Evolutionary conservation across 2,888 invertebrate species (phyloP).

Genomic region (Monochamus alternatus): DNA sequence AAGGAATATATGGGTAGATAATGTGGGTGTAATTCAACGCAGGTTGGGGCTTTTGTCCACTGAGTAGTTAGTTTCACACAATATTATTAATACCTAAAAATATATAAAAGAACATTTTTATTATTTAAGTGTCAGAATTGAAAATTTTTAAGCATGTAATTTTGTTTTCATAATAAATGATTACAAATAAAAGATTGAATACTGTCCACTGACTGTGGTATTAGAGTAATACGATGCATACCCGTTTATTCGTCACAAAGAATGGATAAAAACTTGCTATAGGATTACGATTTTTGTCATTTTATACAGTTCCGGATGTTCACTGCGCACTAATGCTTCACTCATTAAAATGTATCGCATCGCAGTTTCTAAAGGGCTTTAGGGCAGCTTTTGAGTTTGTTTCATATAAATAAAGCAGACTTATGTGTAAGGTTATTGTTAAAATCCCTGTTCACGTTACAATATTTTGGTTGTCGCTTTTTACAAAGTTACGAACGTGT

Average conservation of each 20-base stretch:
- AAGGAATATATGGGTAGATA: no score
- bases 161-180: no score
- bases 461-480: background rate
- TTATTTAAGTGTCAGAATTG: no score
- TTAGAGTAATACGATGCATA: background rate
- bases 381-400: slow-evolving; percentile 40
- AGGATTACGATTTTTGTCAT: slow-evolving; percentile 17
- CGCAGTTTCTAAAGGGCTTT: slow-evolving; percentile 42
- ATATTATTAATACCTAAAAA: no score
- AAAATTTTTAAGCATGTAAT: no score
- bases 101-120: no score
- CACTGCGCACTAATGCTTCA: slow-evolving; percentile 46
- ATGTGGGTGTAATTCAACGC: no score
- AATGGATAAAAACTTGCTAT: slow-evolving; percentile 1
- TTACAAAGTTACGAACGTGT: background rate
- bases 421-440: slow-evolving; percentile 20
- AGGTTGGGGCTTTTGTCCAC: no score
- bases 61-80: no score
- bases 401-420: slow-evolving; percentile 42
- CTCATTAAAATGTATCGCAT: slow-evolving; percentile 54
- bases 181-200: no score
- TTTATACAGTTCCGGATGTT: slow-evolving; percentile 12
- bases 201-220: background rate
- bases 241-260: background rate
- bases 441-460: slow-evolving; percentile 24